Percentiles rank a stretch among this genome's conserved stretches.
phyloP scores from a whole-genome alignment of 2,113 vertebrate species.

The Thalassarche chlororhynchos region DNA sequence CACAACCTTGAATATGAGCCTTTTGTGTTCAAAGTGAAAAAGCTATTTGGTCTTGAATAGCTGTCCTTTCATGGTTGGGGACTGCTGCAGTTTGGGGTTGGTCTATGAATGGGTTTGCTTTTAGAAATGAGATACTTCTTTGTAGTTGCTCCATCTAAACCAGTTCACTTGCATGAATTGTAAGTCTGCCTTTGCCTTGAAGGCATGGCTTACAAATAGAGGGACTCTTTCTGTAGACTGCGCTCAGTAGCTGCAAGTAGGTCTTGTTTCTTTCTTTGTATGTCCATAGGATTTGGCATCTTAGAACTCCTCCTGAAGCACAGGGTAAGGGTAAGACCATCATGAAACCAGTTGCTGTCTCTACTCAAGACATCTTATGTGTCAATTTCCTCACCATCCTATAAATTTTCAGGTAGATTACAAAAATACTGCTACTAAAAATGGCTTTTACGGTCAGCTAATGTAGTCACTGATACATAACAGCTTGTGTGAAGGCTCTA shows the following conservation, averaged over 20 bases:
- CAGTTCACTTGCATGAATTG: neutral
- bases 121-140: neutral
- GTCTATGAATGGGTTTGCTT: neutral
- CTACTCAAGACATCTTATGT: neutral
- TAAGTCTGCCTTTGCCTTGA: neutral
- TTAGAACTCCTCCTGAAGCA: neutral
- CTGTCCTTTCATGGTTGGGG: neutral
- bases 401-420: neutral
- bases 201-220: neutral
- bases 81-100: neutral
- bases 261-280: neutral
- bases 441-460: neutral
- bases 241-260: neutral
- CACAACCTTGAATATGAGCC: neutral
- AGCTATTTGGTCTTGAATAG: neutral
- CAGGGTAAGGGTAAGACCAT: neutral
- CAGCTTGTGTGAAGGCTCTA: neutral
- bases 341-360: neutral
- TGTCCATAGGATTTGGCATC: neutral
- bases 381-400: neutral
- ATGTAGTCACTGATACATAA: accelerated
- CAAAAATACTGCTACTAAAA: neutral
- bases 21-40: neutral
- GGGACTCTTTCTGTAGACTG: neutral
- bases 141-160: neutral